These are phyloP conservation scores for Terebella lapidaria DNA, from an alignment of 2,888 invertebrate genomes.

Conservation along the genomic window DNA sequence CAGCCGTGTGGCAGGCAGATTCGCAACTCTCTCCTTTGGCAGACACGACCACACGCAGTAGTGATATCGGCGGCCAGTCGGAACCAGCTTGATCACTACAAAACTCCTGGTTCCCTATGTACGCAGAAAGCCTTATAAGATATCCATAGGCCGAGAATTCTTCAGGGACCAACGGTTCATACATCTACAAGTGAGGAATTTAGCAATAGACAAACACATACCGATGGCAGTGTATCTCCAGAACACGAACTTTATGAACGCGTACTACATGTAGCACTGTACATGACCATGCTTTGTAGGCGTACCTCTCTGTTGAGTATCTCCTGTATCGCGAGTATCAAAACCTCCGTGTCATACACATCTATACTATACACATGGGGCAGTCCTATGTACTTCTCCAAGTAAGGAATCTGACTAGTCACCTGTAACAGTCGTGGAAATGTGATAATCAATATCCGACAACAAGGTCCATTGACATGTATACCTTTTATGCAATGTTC, in stretches of 20 bases:
- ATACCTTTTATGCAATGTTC: too few species aligned
- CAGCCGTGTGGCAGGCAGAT: neutral
- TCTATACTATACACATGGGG: constrained; percentile 19
- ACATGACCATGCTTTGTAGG: neutral
- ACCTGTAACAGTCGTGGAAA: constrained; percentile 14
- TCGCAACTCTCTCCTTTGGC: neutral
- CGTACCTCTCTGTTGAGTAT: too few species aligned
- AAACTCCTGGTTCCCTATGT: neutral
- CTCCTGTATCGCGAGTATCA: too few species aligned
- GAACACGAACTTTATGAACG: neutral
- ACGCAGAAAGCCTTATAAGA: neutral
- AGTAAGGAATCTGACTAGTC: constrained; percentile 20
- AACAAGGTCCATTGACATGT: too few species aligned
- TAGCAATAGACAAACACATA: too few species aligned
- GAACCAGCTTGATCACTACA: neutral
- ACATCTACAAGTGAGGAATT: neutral
- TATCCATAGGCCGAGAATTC: neutral
- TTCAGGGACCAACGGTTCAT: neutral
- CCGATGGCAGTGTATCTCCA: too few species aligned
- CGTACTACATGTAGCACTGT: neutral
- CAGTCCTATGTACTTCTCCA: constrained; percentile 18
- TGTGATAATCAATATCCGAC: neutral
- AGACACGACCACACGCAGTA: neutral
- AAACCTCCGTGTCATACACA: neutral
- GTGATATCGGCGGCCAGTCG: neutral